Percentiles rank a stretch among this genome's conserved stretches.
phyloP scores from a whole-genome alignment of 2,888 invertebrate genomes.

The Drosophila stalkeri region DNA sequence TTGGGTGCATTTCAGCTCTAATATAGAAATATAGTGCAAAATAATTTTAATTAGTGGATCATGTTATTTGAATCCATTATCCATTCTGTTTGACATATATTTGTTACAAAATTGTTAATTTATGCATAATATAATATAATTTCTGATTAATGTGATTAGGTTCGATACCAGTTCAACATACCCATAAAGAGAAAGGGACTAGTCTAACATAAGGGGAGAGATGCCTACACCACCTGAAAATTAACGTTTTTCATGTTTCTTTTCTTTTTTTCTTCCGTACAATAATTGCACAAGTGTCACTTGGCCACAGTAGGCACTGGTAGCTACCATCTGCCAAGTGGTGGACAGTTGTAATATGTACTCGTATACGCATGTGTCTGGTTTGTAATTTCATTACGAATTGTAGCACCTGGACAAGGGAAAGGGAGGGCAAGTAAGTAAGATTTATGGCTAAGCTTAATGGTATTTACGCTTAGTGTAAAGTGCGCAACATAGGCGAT shows the following conservation, averaged over 20 bases:
- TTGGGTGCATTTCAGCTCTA: too few relatives aligned
- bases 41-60: too few relatives aligned
- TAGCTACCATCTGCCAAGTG: conserved; percentile 20
- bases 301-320: conserved; percentile 40
- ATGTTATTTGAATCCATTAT: too few relatives aligned
- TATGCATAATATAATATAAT: too few relatives aligned
- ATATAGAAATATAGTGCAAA: too few relatives aligned
- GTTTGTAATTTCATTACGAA: conserved; percentile 53
- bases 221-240: conserved; percentile 42
- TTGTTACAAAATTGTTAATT: too few relatives aligned
- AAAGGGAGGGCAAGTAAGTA: conserved; percentile 6
- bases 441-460: conserved; percentile 24
- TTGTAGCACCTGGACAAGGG: conserved; percentile 42
- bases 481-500: conserved; percentile 19
- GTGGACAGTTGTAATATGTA: conserved; percentile 8
- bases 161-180: too few relatives aligned
- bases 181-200: conserved; percentile 16
- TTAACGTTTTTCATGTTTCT: conserved; percentile 38
- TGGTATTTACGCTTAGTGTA: conserved; percentile 18
- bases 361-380: conserved; percentile 11
- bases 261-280: conserved; percentile 22
- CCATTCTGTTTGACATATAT: too few relatives aligned
- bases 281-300: conserved; percentile 75
- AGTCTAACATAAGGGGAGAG: conserved; percentile 40
- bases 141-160: too few relatives aligned